These are phyloP conservation scores for Abscondita cerata DNA, from an alignment of 2,888 invertebrate genomes.

Conservation along the genomic window DNA sequence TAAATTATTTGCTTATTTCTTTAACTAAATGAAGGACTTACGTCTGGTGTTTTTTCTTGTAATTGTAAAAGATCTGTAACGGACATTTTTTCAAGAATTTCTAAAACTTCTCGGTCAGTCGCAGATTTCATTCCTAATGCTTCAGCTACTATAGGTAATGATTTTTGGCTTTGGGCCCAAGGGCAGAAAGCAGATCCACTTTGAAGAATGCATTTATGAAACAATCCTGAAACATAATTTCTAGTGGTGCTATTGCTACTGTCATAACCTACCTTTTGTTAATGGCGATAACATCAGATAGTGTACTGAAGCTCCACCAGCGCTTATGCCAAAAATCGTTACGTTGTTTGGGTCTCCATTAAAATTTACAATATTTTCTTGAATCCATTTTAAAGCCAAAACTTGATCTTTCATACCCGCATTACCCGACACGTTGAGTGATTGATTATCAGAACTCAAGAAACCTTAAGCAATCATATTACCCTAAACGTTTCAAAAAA, in stretches of 20 bases:
- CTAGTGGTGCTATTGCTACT: constrained; percentile 43
- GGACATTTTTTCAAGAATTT: constrained; percentile 43
- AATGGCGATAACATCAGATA: constrained; percentile 61
- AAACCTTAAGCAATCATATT: constrained; percentile 58
- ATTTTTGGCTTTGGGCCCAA: constrained; percentile 48
- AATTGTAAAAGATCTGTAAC: constrained; percentile 42
- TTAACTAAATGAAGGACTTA: too few relatives aligned
- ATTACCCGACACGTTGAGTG: constrained; percentile 62
- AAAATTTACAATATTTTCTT: constrained; percentile 60
- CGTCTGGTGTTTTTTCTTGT: constrained; percentile 41
- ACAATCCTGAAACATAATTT: constrained; percentile 40
- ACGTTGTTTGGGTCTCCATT: constrained; percentile 62
- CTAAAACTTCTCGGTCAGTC: constrained; percentile 47
- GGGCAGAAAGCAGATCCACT: constrained; percentile 49
- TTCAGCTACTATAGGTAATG: constrained; percentile 52
- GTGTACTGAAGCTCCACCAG: constrained; percentile 61
- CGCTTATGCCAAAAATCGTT: constrained; percentile 63
- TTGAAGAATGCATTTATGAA: constrained; percentile 53
- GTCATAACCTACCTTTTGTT: constrained; percentile 53
- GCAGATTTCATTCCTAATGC: constrained; percentile 43
- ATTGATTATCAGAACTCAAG: constrained; percentile 58
- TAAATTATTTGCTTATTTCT: too few relatives aligned
- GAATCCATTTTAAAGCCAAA: constrained; percentile 69
- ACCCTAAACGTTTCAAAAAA: too few relatives aligned
- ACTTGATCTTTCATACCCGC: constrained; percentile 64